Evolutionary conservation across 2,113 vertebrate genomes (phyloP).

Genomic region (Carettochelys insculpta): DNA sequence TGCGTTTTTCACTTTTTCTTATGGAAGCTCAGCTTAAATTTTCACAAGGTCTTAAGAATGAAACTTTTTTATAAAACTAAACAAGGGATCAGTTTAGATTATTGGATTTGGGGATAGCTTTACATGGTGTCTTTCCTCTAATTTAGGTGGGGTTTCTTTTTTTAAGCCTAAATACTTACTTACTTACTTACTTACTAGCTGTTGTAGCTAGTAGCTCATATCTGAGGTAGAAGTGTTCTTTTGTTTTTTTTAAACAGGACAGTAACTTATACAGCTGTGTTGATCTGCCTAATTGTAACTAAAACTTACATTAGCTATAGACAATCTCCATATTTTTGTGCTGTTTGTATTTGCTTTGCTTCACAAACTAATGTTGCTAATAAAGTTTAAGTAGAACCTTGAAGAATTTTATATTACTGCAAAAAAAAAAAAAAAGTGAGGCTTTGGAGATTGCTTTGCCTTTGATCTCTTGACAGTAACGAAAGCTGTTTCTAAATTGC

Average conservation of each 20-base stretch:
- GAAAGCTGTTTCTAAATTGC: not conserved
- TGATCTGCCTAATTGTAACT: not conserved
- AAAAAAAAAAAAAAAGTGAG: not conserved
- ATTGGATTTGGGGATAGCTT: not conserved
- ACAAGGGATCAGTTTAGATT: not conserved
- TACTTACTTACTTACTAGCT: not conserved
- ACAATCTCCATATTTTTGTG: not conserved
- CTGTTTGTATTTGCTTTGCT: not conserved
- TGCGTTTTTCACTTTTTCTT: not conserved
- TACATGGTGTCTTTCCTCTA: not conserved
- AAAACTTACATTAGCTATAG: not conserved
- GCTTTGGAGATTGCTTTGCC: not conserved
- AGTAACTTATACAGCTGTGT: not conserved
- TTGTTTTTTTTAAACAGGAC: not conserved
- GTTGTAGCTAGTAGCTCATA: not conserved
- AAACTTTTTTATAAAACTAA: not conserved
- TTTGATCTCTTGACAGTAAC: not conserved
- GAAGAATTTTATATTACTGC: conserved; percentile 19
- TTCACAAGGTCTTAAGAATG: not conserved
- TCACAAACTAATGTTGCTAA: not conserved
- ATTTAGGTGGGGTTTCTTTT: too few species aligned
- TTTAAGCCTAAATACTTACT: too few species aligned
- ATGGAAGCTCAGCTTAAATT: not conserved
- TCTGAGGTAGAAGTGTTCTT: not conserved
- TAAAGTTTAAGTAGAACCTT: not conserved